Evolutionary conservation across 2,888 invertebrate species (phyloP).

Genomic region (Vesta saturnalis): DNA sequence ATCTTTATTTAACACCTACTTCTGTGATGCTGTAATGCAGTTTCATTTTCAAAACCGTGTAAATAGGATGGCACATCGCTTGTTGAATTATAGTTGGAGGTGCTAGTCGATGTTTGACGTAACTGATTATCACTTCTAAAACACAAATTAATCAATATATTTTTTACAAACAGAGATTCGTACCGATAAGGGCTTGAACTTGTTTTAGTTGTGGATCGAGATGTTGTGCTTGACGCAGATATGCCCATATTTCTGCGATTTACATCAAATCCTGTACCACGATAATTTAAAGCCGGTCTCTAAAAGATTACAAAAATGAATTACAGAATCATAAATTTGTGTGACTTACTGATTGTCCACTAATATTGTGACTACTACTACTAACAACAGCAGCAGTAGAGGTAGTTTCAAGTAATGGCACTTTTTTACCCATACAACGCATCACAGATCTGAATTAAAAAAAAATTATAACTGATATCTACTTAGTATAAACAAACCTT

Average conservation of each 20-base stretch:
- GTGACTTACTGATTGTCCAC: constrained; percentile 68
- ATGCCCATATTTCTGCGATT: constrained; percentile 86
- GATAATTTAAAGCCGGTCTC: constrained; percentile 86
- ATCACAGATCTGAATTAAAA: constrained; percentile 70
- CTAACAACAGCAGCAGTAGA: constrained; percentile 71
- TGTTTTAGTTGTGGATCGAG: constrained; percentile 93
- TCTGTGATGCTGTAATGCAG: constrained; percentile 63
- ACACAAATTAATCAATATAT: not conserved
- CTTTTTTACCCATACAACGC: constrained; percentile 83
- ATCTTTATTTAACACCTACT: constrained; percentile 9
- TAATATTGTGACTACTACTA: constrained; percentile 82
- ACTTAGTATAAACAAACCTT: constrained; percentile 57
- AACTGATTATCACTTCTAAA: constrained; percentile 82
- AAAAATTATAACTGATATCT: not conserved
- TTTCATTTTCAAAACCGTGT: constrained; percentile 71
- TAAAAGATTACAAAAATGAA: constrained; percentile 45
- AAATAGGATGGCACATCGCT: constrained; percentile 81
- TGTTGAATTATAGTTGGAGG: constrained; percentile 86
- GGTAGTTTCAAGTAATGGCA: constrained; percentile 80
- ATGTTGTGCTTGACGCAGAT: constrained; percentile 94
- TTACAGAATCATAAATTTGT: not conserved
- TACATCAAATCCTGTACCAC: constrained; percentile 72
- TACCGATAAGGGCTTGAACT: constrained; percentile 91
- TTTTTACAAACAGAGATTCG: constrained; percentile 19
- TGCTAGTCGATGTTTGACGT: constrained; percentile 85